phyloP scores from a whole-genome alignment of 2,797 vertebrate species.

The Rhabdophis nuchalis region DNA sequence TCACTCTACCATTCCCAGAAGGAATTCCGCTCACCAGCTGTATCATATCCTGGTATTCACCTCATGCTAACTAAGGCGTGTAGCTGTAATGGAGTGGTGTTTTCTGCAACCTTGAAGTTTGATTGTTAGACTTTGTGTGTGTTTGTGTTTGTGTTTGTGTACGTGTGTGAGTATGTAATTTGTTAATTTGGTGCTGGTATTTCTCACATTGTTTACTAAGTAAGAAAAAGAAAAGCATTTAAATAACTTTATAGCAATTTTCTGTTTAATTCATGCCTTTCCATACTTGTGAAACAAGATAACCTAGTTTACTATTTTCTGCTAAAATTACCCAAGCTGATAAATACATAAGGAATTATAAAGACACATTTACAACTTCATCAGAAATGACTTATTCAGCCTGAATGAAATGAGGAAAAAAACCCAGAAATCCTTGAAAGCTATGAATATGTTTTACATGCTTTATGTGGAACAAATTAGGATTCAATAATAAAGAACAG shows the following conservation, averaged over 20 bases:
- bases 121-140: no score
- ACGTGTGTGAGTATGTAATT: background rate
- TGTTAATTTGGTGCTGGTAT: background rate
- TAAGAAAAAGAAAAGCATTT: background rate
- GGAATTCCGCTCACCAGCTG: conserved; percentile 15
- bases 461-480: background rate
- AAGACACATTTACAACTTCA: background rate
- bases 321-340: background rate
- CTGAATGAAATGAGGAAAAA: background rate
- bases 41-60: background rate
- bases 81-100: background rate
- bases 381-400: background rate
- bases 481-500: background rate
- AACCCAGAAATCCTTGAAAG: background rate
- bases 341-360: background rate
- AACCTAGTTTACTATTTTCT: background rate
- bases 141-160: no score
- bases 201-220: background rate
- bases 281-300: background rate
- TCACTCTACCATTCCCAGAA: background rate
- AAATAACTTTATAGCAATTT: background rate
- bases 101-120: background rate
- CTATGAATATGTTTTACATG: background rate
- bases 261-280: background rate
- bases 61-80: background rate